Evolutionary conservation across 2,113 vertebrate genomes (phyloP).

Genomic region (Hiodon alosoides): DNA sequence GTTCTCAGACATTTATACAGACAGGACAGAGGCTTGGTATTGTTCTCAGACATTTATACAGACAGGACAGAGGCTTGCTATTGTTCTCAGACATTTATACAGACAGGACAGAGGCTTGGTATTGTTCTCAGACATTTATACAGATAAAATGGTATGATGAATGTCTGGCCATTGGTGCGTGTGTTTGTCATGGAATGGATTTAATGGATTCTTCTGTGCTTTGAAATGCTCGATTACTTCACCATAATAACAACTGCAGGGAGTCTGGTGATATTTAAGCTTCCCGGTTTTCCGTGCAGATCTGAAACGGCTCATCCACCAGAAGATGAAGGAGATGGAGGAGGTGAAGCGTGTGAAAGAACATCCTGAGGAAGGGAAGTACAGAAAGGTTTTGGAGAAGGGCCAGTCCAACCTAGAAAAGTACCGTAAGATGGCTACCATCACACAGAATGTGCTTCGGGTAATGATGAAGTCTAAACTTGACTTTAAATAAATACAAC

Average conservation of each 20-base stretch:
- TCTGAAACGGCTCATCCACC: conserved; percentile 51
- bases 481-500: not conserved
- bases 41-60: not conserved
- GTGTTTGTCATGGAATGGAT: no score
- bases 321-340: conserved; percentile 58
- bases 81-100: not conserved
- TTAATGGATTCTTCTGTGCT: no score
- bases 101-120: not conserved
- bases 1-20: not conserved
- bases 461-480: conserved; percentile 38
- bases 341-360: conserved; percentile 50
- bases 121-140: not conserved
- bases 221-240: not conserved
- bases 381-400: conserved; percentile 17
- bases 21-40: not conserved
- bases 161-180: no score
- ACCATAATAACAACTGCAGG: no score
- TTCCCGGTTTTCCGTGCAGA: conserved; percentile 31
- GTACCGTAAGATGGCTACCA: conserved; percentile 55
- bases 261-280: no score
- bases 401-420: conserved; percentile 40
- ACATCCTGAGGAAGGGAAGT: conserved; percentile 40
- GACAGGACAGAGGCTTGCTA: not conserved
- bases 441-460: conserved; percentile 64
- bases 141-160: not conserved